Base-by-base conservation (phyloP, 64 coral and sea anemone species). In the Exaiptasia diaphana region DNA sequence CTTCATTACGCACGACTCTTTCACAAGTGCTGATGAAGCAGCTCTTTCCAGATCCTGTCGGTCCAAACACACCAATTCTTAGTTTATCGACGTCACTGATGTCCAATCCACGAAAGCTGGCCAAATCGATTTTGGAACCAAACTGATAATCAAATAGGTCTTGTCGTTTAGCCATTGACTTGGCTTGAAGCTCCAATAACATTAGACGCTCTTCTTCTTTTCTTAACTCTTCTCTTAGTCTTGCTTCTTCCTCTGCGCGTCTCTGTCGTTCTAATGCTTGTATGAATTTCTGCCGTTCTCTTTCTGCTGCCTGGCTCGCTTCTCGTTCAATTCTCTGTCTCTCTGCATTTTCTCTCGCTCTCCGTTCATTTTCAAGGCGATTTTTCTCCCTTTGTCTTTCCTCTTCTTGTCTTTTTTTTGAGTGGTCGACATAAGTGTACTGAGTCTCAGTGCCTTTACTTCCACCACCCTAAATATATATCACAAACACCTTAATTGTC, bases 1-100 rank as follows among this genome's bases (percentile, higher is more conserved):
- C n/a, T n/a, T n/a, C n/a, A n/a, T n/a, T n/a, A n/a, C 20, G 74
- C 9, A 92, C 74, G n/a, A 67, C 48, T 13, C 75, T 46, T 63
- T 80, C 88, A 61, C 81, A 85, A 0, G 88, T 91, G 64, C 85
- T 91, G n/a, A 87, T 87, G n/a, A 93, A 93, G 35, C 90, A 93
- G 49, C 90, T 93, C 38, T 93, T 93, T 0, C 90, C 90, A 1
- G 90, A 93, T 28, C 83, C 90, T 1, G 90, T 74, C 17, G 90
- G 73, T 30, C 90, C 90, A 64, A 93, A 93, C 4, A 93, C 84
- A 2, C 90, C 84, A 55, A 87, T 87, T 48, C 90, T 41, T 15
- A 93, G 75, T 26, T 61, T 53, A 4, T 67, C 77, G 55, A 93
- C 84, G 28, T 93, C 84, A 10, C 31, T 36, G 14, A 82, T 87